Evolutionary conservation across 1,140 invertebrate genomes (phyloP), one percentile per base, ranked within the genome.

Genomic region (Philopotamus ludificatus): DNA sequence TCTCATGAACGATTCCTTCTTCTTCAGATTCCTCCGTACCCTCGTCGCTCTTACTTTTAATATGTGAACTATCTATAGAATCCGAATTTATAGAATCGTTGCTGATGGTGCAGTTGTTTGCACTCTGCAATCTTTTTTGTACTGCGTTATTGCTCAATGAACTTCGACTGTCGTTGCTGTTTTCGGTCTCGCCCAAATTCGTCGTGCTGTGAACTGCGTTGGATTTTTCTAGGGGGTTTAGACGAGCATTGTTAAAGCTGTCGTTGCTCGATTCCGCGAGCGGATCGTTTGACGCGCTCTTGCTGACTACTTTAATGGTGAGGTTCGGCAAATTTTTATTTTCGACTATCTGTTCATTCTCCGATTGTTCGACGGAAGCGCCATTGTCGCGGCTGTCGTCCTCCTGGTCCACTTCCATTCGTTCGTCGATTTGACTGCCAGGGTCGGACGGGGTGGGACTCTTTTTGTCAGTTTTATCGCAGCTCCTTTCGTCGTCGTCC

Each of bases 121-220:
- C 16, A 21, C 41, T 66, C 16, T 9, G 42, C 12, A 9, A n/a
- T 25, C 41, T 47, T 18, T 47, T 16, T 4, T 54, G 26, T 16
- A 10, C 16, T n/a, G 15, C 22, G 4, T 22, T 41, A 42, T 64
- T 55, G 25, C 47, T 47, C 39, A 20, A 45, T 3, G 34, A 42
- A 26, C 20, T 57, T 8, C 25, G 23, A 20, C 53, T 68, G 50
- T 64, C 62, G 21, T 57, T 65, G 34, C 54, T 65, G 39, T 61
- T 63, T 25, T 62, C 67, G 22, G 63, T 62, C 34, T 51, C 45
- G 15, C 20, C 54, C 44, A 45, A 58, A 28, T 26, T 65, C 15
- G 57, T 60, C 7, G 66, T 67, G 39, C 66, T 63, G 25, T 67
- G 60, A 42, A 63, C 61, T 2, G 58, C 50, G 28, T 53, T 54